Percentiles rank a stretch among this genome's conserved stretches.
Conservation (phyloP, 2,797 vertebrate species). For the Etheostoma nigrum region DNA sequence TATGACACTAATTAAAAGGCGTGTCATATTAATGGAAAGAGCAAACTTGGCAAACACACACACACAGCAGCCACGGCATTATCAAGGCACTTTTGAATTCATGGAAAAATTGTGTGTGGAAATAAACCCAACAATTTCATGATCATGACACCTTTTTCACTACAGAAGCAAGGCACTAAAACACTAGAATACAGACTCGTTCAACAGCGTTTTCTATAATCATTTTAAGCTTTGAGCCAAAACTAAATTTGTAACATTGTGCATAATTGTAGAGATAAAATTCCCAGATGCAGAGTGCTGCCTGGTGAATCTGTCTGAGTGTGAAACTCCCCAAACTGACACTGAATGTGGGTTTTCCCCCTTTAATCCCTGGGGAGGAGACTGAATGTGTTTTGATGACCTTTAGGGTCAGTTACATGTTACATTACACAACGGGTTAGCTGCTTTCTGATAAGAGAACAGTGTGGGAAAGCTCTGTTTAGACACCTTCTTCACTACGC, state of each 20-base stretch:
- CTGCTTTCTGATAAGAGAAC: constrained; percentile 62
- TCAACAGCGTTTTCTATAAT: constrained; percentile 5
- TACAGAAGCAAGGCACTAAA: not conserved
- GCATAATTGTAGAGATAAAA: constrained; percentile 35
- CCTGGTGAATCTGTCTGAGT: constrained; percentile 31
- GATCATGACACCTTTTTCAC: constrained; percentile 22
- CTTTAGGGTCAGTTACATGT: constrained; percentile 79
- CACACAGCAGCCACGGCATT: constrained; percentile 28
- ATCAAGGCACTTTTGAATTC: constrained; percentile 37
- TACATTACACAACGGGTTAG: constrained; percentile 78
- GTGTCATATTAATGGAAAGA: constrained; percentile 75
- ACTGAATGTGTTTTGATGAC: constrained; percentile 75
- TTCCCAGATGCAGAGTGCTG: constrained; percentile 21
- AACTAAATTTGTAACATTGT: constrained; percentile 32
- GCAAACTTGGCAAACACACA: constrained; percentile 66
- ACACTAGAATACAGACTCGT: constrained; percentile 3
- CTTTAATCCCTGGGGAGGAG: constrained; percentile 67
- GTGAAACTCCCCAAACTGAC: constrained; percentile 62
- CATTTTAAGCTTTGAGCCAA: constrained; percentile 28
- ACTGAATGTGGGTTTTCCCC: constrained; percentile 49
- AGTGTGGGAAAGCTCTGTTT: constrained; percentile 55
- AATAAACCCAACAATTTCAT: constrained; percentile 35
- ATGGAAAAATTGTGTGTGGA: constrained; percentile 5
- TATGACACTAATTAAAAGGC: constrained; percentile 83
- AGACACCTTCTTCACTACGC: constrained; percentile 47